Percentiles rank a stretch among this genome's conserved stretches.
phyloP scores from a whole-genome alignment of 2,888 invertebrate genomes.

The Cataglyphis altisquamis region DNA sequence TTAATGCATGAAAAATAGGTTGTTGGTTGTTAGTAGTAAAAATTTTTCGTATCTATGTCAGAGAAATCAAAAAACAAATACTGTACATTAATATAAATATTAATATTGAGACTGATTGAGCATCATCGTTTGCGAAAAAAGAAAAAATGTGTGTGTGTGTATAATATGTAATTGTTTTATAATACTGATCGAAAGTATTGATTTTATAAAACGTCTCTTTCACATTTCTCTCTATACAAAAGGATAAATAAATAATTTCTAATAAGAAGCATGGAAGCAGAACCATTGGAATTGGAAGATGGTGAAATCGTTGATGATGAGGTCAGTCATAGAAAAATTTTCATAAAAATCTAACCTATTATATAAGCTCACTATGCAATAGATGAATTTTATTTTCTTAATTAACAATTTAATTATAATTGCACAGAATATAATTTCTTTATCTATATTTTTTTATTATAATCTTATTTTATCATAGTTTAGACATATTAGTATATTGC shows the following conservation, averaged over 20 bases:
- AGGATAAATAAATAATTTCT: background rate
- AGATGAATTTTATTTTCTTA: background rate
- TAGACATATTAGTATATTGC: background rate
- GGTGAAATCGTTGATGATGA: conserved; percentile 90
- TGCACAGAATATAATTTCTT: background rate
- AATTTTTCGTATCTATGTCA: background rate
- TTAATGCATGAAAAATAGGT: background rate
- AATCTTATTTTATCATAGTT: background rate
- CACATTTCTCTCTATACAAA: background rate
- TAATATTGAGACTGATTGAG: background rate
- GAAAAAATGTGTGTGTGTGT: background rate
- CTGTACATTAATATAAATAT: background rate
- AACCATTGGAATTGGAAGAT: conserved; percentile 88
- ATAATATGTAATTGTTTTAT: background rate
- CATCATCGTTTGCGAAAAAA: background rate
- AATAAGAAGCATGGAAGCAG: conserved; percentile 87
- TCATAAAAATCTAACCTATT: conserved; percentile 76
- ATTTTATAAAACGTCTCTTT: background rate
- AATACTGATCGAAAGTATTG: background rate
- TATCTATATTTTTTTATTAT: background rate
- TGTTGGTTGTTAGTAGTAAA: background rate
- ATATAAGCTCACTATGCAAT: background rate
- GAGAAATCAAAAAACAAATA: background rate
- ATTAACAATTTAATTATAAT: background rate
- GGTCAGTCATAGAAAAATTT: conserved; percentile 86